Evolutionary conservation across 2,888 invertebrate species (phyloP).

Genomic region (Cheilosia vernalis): DNA sequence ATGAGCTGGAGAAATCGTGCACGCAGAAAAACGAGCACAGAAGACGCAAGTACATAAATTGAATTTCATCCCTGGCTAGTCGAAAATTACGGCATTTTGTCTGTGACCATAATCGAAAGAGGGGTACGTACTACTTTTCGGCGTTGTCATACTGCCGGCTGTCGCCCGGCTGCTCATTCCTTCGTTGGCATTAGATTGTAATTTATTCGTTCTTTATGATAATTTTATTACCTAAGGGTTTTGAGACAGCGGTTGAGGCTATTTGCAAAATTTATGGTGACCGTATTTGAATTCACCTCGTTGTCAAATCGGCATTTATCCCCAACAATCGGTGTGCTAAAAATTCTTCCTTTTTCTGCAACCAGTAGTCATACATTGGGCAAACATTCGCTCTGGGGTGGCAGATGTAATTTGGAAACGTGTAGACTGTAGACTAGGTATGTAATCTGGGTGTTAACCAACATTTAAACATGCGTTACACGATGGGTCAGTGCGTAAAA

Average conservation of each 20-base stretch:
- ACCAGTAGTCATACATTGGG: not conserved
- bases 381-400: constrained; percentile 3
- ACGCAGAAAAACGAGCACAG: too few relatives aligned
- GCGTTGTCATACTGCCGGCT: too few relatives aligned
- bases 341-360: not conserved
- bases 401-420: constrained; percentile 20
- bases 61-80: too few relatives aligned
- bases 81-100: too few relatives aligned
- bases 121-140: too few relatives aligned
- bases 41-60: too few relatives aligned
- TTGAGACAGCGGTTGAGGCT: constrained; percentile 7
- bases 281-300: constrained; percentile 30
- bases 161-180: too few relatives aligned
- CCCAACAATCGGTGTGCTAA: not conserved
- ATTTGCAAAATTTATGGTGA: constrained; percentile 41
- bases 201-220: constrained; percentile 72
- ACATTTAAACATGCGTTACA: constrained; percentile 15
- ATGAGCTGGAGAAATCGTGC: too few relatives aligned
- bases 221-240: constrained; percentile 60
- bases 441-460: constrained; percentile 34
- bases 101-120: too few relatives aligned
- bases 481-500: constrained; percentile 16
- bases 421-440: not conserved
- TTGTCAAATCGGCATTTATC: constrained; percentile 27
- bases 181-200: constrained; percentile 13